Conservation (phyloP, 2,888 invertebrate species). For the Drosophila formosana region DNA sequence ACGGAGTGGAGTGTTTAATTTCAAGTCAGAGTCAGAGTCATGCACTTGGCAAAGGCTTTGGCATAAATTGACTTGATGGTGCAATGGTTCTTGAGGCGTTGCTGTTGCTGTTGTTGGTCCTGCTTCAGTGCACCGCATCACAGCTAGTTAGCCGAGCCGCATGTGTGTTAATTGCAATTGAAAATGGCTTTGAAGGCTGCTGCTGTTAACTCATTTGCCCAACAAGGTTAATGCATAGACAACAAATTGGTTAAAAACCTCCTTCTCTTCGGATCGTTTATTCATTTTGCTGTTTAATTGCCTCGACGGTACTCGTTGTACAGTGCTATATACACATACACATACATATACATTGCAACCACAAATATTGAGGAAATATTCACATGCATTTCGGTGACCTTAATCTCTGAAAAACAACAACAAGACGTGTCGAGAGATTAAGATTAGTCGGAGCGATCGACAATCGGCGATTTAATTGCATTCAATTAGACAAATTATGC, state of each 20-base stretch:
- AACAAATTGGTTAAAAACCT: conserved; percentile 42
- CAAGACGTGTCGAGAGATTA: conserved; percentile 41
- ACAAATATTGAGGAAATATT: conserved; percentile 73
- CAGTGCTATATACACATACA: neutral
- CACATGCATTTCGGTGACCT: conserved; percentile 60
- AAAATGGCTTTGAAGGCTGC: conserved; percentile 70
- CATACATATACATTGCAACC: conserved; percentile 37
- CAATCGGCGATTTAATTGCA: conserved; percentile 66
- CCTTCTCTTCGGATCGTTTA: conserved; percentile 19
- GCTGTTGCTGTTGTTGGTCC: conserved; percentile 55
- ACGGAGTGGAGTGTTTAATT: neutral
- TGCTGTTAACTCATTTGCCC: conserved; percentile 57
- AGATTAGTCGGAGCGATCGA: conserved; percentile 11
- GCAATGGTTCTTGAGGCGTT: conserved; percentile 16
- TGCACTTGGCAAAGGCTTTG: conserved; percentile 64
- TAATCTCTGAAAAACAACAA: conserved; percentile 32
- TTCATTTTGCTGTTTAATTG: conserved; percentile 48
- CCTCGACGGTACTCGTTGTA: conserved; percentile 7
- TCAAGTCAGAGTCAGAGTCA: conserved; percentile 20
- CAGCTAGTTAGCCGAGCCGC: conserved; percentile 17
- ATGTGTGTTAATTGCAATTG: conserved; percentile 71
- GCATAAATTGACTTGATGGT: conserved; percentile 38
- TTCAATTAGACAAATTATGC: conserved; percentile 70
- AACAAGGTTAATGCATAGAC: conserved; percentile 62
- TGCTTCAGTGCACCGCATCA: conserved; percentile 65